phyloP scores from a whole-genome alignment of 2,797 vertebrate genomes.

The Notoglanidium macrostoma region DNA sequence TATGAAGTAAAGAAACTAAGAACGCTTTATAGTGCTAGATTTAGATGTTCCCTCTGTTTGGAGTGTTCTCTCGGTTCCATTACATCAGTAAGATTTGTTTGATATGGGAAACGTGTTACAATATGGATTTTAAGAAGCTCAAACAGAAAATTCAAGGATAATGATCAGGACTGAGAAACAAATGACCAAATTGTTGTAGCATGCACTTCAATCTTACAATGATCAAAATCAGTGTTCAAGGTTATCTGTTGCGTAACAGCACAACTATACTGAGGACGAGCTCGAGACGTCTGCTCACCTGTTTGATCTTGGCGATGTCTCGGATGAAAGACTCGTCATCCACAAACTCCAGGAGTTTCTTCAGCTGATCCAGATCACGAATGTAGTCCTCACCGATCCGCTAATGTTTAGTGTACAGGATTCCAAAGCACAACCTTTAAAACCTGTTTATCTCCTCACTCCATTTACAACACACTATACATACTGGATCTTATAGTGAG shows the following conservation, averaged over 20 bases:
- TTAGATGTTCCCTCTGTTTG: neutral
- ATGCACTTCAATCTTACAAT: neutral
- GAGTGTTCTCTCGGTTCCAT: too few relatives aligned
- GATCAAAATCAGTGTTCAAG: neutral
- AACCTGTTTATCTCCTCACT: neutral
- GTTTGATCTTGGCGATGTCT: slow-evolving; percentile 89
- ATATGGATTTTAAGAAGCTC: neutral
- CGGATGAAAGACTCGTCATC: slow-evolving; percentile 85
- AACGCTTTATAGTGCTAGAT: neutral
- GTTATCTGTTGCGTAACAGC: neutral
- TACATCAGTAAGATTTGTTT: neutral
- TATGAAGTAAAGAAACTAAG: neutral
- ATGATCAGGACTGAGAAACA: neutral
- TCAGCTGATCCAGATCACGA: slow-evolving; percentile 83
- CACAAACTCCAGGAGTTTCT: slow-evolving; percentile 81
- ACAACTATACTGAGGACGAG: neutral
- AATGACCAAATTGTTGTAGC: neutral
- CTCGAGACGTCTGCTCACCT: slow-evolving; percentile 68
- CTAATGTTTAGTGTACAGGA: slow-evolving; percentile 62
- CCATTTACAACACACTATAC: neutral
- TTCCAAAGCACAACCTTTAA: neutral
- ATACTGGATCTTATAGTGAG: neutral
- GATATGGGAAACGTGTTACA: neutral
- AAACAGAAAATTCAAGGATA: neutral
- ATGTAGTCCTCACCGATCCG: slow-evolving; percentile 91